phyloP scores from a whole-genome alignment of 2,888 invertebrate species.

The Autographa gamma region DNA sequence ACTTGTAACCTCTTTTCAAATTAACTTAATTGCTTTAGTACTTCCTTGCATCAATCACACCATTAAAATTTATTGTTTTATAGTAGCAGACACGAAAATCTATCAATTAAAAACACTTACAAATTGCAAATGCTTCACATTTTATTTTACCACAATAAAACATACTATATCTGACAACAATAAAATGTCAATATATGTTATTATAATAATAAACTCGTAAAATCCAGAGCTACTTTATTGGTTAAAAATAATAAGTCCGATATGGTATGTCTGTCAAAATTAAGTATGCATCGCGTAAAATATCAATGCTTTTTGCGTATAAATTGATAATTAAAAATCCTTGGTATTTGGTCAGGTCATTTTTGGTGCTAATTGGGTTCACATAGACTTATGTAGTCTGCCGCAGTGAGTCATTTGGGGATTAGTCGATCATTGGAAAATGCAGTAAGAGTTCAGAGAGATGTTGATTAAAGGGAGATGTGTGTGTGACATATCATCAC shows the following conservation, averaged over 20 bases:
- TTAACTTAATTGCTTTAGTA: neutral
- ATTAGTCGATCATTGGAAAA: too few relatives aligned
- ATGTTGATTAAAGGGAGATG: too few relatives aligned
- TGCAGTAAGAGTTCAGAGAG: too few relatives aligned
- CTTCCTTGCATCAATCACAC: neutral
- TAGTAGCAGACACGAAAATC: neutral
- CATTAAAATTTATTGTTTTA: conserved; percentile 1
- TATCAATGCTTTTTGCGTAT: conserved; percentile 6
- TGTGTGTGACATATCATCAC: too few relatives aligned
- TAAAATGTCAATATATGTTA: conserved; percentile 8
- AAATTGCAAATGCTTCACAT: neutral
- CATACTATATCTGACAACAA: conserved; percentile 6
- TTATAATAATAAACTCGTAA: conserved; percentile 1
- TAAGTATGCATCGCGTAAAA: conserved; percentile 6
- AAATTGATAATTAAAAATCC: neutral
- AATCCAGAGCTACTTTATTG: neutral
- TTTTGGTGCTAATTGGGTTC: neutral
- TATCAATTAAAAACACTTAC: neutral
- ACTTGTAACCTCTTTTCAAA: neutral
- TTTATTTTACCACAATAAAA: neutral
- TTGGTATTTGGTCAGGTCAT: neutral
- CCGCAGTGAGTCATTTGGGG: too few relatives aligned
- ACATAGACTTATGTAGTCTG: neutral
- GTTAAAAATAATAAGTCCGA: conserved; percentile 10
- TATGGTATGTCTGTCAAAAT: neutral